Percentiles rank a stretch among this genome's conserved stretches.
phyloP scores from a whole-genome alignment of 2,797 vertebrate genomes.

The Eupleurogrammus muticus region DNA sequence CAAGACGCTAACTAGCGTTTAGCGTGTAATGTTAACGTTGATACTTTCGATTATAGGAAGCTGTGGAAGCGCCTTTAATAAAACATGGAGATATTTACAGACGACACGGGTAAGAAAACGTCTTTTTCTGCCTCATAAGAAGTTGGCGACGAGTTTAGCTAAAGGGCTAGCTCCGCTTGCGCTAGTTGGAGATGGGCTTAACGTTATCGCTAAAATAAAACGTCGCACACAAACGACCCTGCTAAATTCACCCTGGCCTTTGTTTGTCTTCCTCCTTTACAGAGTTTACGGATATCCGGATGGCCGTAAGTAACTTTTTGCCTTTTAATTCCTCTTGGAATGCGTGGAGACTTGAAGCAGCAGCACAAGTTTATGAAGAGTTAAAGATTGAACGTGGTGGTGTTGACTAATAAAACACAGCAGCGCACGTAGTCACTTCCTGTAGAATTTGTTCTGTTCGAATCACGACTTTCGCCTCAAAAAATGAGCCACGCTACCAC shows the following conservation, averaged over 20 bases:
- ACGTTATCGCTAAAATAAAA: background rate
- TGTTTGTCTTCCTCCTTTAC: constrained; percentile 3
- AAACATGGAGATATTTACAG: constrained; percentile 56
- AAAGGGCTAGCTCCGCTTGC: constrained; percentile 8
- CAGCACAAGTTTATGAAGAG: rapidly evolving
- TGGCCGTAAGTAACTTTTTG: constrained; percentile 55
- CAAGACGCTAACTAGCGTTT: background rate
- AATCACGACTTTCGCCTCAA: background rate
- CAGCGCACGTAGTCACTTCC: constrained; percentile 12
- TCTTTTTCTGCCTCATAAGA: background rate
- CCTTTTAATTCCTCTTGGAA: background rate
- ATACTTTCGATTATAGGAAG: background rate
- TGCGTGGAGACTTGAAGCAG: background rate
- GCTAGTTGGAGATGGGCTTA: background rate
- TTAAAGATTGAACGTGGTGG: background rate
- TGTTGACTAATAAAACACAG: background rate
- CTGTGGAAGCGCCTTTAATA: background rate
- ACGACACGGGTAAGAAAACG: constrained; percentile 58
- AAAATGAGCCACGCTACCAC: background rate
- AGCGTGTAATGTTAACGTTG: background rate
- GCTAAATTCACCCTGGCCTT: background rate
- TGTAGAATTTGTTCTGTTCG: background rate
- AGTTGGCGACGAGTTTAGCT: constrained; percentile 28
- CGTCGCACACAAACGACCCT: background rate
- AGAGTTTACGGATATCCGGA: constrained; percentile 44